Evolutionary conservation across 2,797 vertebrate genomes (phyloP), one percentile per base, ranked within the genome.

Genomic region (Parambassis ranga): DNA sequence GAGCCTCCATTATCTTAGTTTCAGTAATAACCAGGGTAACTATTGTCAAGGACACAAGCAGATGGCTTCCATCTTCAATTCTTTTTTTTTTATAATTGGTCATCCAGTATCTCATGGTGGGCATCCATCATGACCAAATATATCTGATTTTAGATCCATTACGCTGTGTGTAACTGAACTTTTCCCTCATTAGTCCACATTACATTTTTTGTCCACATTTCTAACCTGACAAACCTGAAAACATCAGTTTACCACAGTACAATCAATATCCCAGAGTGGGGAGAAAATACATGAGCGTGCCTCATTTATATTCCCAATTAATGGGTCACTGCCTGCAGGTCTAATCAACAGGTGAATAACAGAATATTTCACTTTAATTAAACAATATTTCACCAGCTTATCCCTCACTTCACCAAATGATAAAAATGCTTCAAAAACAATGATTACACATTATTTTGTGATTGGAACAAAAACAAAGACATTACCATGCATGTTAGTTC

Each of bases 391-490:
- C n/a, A n/a, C n/a, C n/a, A n/a, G n/a, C n/a, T 11, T 26, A 7
- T 49, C 10, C 62, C 10, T 39, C 22, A 51, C 6, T 58, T 11
- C 35, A 43, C 37, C n/a, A 18, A 61, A 39, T n/a, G n/a, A n/a
- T n/a, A n/a, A n/a, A n/a, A n/a, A n/a, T 23, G 11, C 26, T 44
- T 49, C 11, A 52, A 5, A 58, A 19, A 14, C 19, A 24, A 1
- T 28, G 6, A 10, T 52, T 42, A 31, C 23, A 39, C 30, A 13
- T 43, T 59, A 35, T 44, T 55, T 71, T n/a, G n/a, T n/a, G n/a
- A n/a, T n/a, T n/a, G n/a, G n/a, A n/a, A n/a, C n/a, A n/a, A n/a
- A n/a, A n/a, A n/a, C n/a, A n/a, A n/a, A n/a, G n/a, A n/a, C n/a
- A n/a, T n/a, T n/a, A n/a, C n/a, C n/a, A n/a, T n/a, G n/a, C n/a